Evolutionary conservation across 1,140 invertebrate genomes (phyloP), one percentile per base, ranked within the genome.

Genomic region (Leptinotarsa defecta): DNA sequence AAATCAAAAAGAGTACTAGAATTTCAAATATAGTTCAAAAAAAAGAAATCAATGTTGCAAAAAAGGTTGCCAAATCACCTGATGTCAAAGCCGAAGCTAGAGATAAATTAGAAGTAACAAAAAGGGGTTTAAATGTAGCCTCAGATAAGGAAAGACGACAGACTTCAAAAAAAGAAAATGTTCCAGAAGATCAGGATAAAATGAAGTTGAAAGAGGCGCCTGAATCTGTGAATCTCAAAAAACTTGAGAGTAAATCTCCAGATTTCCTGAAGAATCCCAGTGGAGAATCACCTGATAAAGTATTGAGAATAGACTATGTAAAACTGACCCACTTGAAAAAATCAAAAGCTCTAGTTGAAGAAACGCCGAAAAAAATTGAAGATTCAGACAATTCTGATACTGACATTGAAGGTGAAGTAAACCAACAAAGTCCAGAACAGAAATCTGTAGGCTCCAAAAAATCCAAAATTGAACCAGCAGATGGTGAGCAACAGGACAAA

Each of bases 1-100:
- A 73, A 49, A 48, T 64, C 17, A 73, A 73, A 24, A 73, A 65
- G 20, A 73, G 61, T 65, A 65, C n/a, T n/a, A 73, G 69, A 20
- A 57, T 71, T 5, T 71, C 71, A 0, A 73, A 73, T 15, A 15
- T 73, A 13, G 63, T 65, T 48, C 13, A 62, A 20, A 73, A 73
- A 65, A 73, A 65, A 49, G 68, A 70, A 43, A 48, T 61, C 61
- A 48, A 68, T 13, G 15, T 62, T 6, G 15, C 52, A n/a, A 71
- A 71, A 71, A 62, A n/a, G 6, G 3, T 15, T 27, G 34, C 13
- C 24, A 70, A 49, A 43, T 11, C 34, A 43, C 34, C 34, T 11
- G 34, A 43, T 0, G n/a, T 13, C 22, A 63, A 63, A 63, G 22
- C 3, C 15, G n/a, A 63, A 19, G 17, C 61, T 63, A 8, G 22